phyloP scores from a whole-genome alignment of 2,797 vertebrate genomes.

The Malurus leucopterus region DNA sequence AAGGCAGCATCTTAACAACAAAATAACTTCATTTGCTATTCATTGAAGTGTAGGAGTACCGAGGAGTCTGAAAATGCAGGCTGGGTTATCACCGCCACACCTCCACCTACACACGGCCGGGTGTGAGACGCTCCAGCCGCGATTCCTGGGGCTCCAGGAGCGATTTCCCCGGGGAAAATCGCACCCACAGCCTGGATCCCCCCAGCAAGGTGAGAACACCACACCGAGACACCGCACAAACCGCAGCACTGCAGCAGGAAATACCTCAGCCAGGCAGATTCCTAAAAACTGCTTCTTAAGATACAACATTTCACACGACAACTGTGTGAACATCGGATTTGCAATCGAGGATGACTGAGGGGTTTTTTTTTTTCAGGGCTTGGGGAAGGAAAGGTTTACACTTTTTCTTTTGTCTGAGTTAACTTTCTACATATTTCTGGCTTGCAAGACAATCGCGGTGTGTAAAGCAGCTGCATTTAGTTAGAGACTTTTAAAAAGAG shows the following conservation, averaged over 20 bases:
- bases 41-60: rapidly evolving
- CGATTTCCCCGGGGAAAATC: not conserved
- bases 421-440: slow-evolving; percentile 68
- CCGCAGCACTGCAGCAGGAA: not conserved
- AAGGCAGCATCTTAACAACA: not conserved
- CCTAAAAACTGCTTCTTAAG: not conserved
- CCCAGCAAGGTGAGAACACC: not conserved
- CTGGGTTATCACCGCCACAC: not conserved
- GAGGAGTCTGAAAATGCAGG: rapidly evolving
- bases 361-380: not conserved
- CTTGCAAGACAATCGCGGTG: slow-evolving; percentile 50
- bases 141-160: not conserved
- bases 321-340: not conserved
- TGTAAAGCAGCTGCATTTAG: slow-evolving; percentile 72
- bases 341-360: not conserved
- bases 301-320: not conserved
- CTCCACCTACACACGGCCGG: slow-evolving; percentile 15
- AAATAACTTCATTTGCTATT: not conserved
- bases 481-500: slow-evolving; percentile 61
- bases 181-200: not conserved
- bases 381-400: slow-evolving; percentile 18
- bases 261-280: not conserved
- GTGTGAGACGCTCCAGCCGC: slow-evolving; percentile 33
- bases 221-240: not conserved
- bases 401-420: slow-evolving; percentile 67